Evolutionary conservation across 2,113 vertebrate species (phyloP), one percentile per base, ranked within the genome.

Genomic region (Charadrius vociferus): DNA sequence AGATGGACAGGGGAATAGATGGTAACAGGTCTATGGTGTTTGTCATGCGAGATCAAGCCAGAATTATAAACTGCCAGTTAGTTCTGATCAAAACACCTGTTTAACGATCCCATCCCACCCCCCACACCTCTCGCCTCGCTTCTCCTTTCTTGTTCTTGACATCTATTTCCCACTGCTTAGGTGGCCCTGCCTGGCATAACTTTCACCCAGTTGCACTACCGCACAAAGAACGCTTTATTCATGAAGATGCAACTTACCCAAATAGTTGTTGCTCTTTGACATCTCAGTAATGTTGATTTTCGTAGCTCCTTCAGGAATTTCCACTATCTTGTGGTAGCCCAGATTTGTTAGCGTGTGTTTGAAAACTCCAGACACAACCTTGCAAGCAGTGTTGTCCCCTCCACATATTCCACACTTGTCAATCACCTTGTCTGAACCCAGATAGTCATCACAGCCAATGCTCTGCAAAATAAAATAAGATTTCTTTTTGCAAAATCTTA

Each of bases 271-370:
- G 98, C 99, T 99, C 98, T 99, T 99, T 89, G 98, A 78, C 99
- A 99, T 99, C 98, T 99, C 99, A 0, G 99, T 99, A 72, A 99
- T 96, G 97, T 99, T 99, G 98, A 99, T 99, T 97, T 99, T 99
- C 68, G 98, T 99, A 94, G 99, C 99, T 93, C 99, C 99, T 95
- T 99, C 98, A n/a, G 99, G 99, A 87, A 99, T 99, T 98, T 99
- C 99, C 43, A 99, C 98, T 36, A 99, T 98, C 82, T 99, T 99
- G 97, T 99, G 99, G 96, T 99, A 99, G 95, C 99, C 99, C 45
- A 99, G 98, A 87, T 99, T 99, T 88, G 98, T 97, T 86, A 99
- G 96, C 14, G 98, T 98, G 55, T 99, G 99, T 93, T 99, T 99
- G 95, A 99, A 99, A 92, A 99, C 97, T 34, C 99, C 99, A 0